A percentile compares a stretch with the other conserved stretches of the same genome.
phyloP scores from a whole-genome alignment of 2,888 invertebrate species.

The Cantharis rustica region DNA sequence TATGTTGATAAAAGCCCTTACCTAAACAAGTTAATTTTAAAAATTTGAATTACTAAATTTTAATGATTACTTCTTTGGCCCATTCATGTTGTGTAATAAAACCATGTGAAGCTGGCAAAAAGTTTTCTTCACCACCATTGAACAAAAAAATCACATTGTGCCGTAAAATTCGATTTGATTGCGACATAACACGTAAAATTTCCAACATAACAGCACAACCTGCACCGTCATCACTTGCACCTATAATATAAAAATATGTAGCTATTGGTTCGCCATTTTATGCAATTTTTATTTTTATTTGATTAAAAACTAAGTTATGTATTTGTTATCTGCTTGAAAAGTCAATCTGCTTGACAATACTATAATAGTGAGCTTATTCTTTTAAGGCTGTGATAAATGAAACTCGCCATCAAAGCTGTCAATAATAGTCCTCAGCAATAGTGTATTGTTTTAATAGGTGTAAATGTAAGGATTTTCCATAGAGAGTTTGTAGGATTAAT shows the following conservation, averaged over 20 bases:
- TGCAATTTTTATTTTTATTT: too few species aligned
- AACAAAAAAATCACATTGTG: constrained; percentile 83
- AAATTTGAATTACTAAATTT: constrained; percentile 30
- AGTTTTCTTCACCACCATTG: constrained; percentile 92
- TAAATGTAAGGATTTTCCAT: too few species aligned
- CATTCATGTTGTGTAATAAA: constrained; percentile 89
- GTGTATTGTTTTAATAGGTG: too few species aligned
- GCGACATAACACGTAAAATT: constrained; percentile 72
- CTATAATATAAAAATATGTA: constrained; percentile 52
- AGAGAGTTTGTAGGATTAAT: too few species aligned
- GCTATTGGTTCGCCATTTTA: too few species aligned
- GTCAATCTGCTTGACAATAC: too few species aligned
- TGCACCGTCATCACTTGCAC: constrained; percentile 88
- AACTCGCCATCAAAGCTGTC: too few species aligned
- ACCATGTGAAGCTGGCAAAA: constrained; percentile 87
- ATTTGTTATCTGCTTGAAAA: too few species aligned
- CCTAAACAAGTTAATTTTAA: constrained; percentile 41
- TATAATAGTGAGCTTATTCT: too few species aligned
- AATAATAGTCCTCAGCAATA: too few species aligned
- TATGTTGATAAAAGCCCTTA: constrained; percentile 79
- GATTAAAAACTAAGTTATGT: too few species aligned
- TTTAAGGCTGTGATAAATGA: too few species aligned
- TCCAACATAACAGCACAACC: constrained; percentile 89
- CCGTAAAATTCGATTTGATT: constrained; percentile 63
- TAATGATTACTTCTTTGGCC: constrained; percentile 63